Evolutionary conservation across 2,113 vertebrate species (phyloP).

Genomic region (Myodes glareolus): DNA sequence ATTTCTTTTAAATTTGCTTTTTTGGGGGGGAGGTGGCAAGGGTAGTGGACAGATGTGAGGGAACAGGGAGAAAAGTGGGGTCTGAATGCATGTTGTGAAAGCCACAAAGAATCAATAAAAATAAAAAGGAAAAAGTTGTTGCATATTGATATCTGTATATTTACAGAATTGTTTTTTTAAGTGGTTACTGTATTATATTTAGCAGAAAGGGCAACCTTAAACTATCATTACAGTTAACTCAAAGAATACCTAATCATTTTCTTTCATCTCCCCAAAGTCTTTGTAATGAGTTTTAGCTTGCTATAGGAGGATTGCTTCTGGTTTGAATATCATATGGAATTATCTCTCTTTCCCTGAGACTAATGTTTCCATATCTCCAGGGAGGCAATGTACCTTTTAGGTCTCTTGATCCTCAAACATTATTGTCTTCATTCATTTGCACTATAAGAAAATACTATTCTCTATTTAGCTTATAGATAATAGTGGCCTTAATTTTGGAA

Average conservation of each 20-base stretch:
- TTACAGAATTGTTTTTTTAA: conserved; percentile 38
- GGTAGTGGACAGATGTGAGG: too few relatives aligned
- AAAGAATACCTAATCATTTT: neutral
- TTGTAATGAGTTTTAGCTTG: neutral
- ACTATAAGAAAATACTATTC: neutral
- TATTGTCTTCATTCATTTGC: neutral
- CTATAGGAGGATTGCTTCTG: neutral
- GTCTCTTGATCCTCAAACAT: neutral
- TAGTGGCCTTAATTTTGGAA: neutral
- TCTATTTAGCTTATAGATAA: neutral
- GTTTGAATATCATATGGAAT: neutral
- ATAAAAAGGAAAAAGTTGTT: neutral
- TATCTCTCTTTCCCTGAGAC: neutral
- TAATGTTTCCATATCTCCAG: neutral
- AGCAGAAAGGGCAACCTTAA: conserved; percentile 18
- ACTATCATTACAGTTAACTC: conserved; percentile 5
- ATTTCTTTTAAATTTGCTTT: too few relatives aligned
- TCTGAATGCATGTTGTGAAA: neutral
- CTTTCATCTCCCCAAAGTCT: conserved; percentile 52
- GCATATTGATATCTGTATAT: neutral
- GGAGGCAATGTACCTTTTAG: neutral
- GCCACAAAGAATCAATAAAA: neutral
- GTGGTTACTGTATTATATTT: neutral
- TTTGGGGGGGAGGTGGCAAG: too few relatives aligned
- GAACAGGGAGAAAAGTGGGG: neutral